Base-by-base conservation (phyloP, 2,113 vertebrate species). In the Myiozetetes cayanensis region DNA sequence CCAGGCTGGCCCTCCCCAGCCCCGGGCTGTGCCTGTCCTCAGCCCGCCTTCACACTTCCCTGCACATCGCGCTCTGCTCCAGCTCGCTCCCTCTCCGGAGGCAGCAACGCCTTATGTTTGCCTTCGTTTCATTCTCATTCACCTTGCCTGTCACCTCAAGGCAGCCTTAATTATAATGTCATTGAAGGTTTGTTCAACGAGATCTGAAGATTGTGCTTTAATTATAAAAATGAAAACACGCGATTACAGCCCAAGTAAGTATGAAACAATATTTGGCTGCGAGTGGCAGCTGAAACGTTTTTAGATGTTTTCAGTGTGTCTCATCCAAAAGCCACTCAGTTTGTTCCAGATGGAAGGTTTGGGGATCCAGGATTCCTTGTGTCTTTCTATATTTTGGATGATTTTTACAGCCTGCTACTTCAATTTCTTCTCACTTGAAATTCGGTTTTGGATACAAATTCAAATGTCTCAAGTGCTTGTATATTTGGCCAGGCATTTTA, bases 111-210 rank as follows among this genome's bases (percentile, higher is more conserved):
- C 80, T 63, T 12, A 4, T 31, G 52, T 10, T 53, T 89, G 89
- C 89, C 43, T 12, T 41, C n/a, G 2, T 52, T 59, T 66, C 75
- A 1, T 35, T 78, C 76, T 43, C 80, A 59, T 67, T 78, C 92
- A 81, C 94, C 90, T 78, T 25, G 83, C 89, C 80, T 87, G 70
- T 75, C 95, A 89, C 89, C 89, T 89, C 52, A 87, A 94, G 94
- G 86, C 94, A 89, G 65, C 31, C 73, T 92, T 89, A 94, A 92
- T 94, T 93, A 90, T 81, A 87, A 74, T 5, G 16, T 61, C 84
- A 24, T 31, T 14, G 2, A 68, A 81, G 76, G 55, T 71, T 94
- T 93, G 68, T 52, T 86, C 89, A 90, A 81, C 80, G 28, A 75
- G 61, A 68, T 50, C 73, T 92, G 61, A 92, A 84, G 61, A 75